Evolutionary conservation across 2,113 vertebrate genomes (phyloP), one percentile per base, ranked within the genome.

Genomic region (Rattus norvegicus): DNA sequence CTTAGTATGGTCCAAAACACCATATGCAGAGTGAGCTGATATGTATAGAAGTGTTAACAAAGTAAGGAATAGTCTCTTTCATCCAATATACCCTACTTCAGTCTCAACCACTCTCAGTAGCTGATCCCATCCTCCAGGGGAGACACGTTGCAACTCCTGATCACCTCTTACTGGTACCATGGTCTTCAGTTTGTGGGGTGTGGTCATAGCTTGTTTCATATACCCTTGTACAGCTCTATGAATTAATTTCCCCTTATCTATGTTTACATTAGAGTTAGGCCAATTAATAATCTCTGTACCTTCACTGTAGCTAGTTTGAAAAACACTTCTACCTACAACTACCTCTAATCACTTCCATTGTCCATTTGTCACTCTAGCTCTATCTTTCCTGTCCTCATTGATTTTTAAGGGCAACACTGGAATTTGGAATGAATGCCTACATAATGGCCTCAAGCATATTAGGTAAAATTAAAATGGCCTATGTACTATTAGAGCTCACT

Each of bases 401-500:
- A 47, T 81, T 94, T 39, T 92, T 61, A 90, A 54, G 19, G 59
- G 39, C 47, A 88, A 95, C 72, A 83, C 8, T 84, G 81, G 56
- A 28, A 84, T 84, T 61, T n/a, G 33, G 36, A 97, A 91, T 63
- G 77, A 63, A 9, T 85, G 36, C 39, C 65, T 84, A 56, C 43
- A 75, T 94, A n/a, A 28, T n/a, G 12, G 8, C 5, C 28, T 81
- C 91, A 67, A 81, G 33, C 47, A 80, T 0, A 88, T 61, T 85
- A 30, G 30, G 17, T 70, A 88, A 95, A 94, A 97, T 90, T 87
- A 91, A 94, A 43, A 69, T 19, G 30, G 63, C 19, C 11, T 87
- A 91, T 77, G 28, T 85, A 30, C 43, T 72, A 14, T 67, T 77
- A 76, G 22, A 93, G 39, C 6, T 86, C 90, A 65, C 52, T 72